Evolutionary conservation across 2,113 vertebrate species (phyloP), one percentile per base, ranked within the genome.

Genomic region (Atherinomorus stipes): DNA sequence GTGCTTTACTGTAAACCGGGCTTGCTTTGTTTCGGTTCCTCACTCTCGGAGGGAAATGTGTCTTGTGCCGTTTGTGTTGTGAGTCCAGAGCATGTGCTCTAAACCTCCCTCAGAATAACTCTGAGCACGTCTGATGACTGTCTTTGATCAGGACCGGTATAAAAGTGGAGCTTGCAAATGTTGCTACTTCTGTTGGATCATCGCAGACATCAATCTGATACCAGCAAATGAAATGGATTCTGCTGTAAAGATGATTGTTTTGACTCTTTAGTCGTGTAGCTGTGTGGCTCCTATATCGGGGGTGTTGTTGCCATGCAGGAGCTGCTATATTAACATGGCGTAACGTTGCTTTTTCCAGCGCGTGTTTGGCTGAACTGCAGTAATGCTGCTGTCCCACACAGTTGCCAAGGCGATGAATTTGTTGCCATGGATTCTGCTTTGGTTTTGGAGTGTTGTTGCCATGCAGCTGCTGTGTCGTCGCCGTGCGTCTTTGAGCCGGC

Each of bases 341-440:
- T 68, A 68, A 77, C 62, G 7, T 53, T 56, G 65, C 49, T 51
- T 67, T 62, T 61, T 81, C 71, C 61, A 53, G 40, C 66, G 80
- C 40, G 64, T 78, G 51, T 79, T 75, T 67, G 70, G 50, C 38
- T 61, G 60, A 81, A 40, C 71, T 76, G 68, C 64, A 52, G 64
- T 80, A 44, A 56, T 40, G 18, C 44, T 81, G 74, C 76, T 74
- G 70, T 80, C 53, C 76, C 42, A 61, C 51, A n/a, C 68, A 68
- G 84, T 88, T 88, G 73, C 80, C 75, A 59, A 60, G 74, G 63
- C 22, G 44, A 79, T 81, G 70, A 52, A 74, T 78, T 80, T 64
- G 79, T 83, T 88, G 79, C 85, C 65, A 75, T 86, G 81, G 76
- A 49, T 81, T 79, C 82, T 75, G 78, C 66, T 73, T 51, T 76